Percentiles rank a stretch among this genome's conserved stretches.
phyloP scores from a whole-genome alignment of 2,797 vertebrate genomes.

The Gallinago nigripennis region DNA sequence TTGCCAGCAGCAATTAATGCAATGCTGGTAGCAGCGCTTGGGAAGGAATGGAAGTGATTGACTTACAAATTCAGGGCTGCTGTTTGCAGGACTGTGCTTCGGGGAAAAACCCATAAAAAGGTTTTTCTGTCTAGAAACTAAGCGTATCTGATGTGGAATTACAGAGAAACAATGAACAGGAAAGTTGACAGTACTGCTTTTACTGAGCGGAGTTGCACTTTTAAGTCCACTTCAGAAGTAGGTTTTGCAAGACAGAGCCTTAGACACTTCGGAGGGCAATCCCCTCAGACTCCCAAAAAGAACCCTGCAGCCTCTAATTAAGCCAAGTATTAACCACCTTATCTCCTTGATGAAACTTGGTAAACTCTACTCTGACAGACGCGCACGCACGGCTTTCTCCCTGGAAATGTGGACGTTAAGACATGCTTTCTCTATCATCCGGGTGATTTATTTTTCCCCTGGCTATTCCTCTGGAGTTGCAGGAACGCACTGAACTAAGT shows the following conservation, averaged over 20 bases:
- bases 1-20: conserved; percentile 12
- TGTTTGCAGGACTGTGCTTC: not conserved
- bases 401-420: conserved; percentile 24
- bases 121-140: conserved; percentile 38
- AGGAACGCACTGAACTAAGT: not conserved
- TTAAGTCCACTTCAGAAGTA: conserved; percentile 12
- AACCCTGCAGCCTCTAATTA: conserved; percentile 10
- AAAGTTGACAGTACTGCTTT: not conserved
- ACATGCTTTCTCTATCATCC: conserved; percentile 24
- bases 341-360: conserved; percentile 39
- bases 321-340: conserved; percentile 18
- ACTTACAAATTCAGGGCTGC: conserved; percentile 25
- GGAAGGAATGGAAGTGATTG: conserved; percentile 5
- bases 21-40: not conserved
- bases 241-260: not conserved
- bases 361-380: conserved; percentile 26
- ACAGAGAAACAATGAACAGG: not conserved
- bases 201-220: not conserved
- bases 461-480: conserved; percentile 35
- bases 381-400: not conserved
- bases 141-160: conserved; percentile 5
- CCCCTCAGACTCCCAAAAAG: not conserved
- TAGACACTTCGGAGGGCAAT: not conserved
- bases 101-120: not conserved
- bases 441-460: conserved; percentile 37